A percentile compares a stretch with the other conserved stretches of the same genome.
Conservation (phyloP, 2,113 vertebrate species). For the Mystacornis crossleyi region DNA sequence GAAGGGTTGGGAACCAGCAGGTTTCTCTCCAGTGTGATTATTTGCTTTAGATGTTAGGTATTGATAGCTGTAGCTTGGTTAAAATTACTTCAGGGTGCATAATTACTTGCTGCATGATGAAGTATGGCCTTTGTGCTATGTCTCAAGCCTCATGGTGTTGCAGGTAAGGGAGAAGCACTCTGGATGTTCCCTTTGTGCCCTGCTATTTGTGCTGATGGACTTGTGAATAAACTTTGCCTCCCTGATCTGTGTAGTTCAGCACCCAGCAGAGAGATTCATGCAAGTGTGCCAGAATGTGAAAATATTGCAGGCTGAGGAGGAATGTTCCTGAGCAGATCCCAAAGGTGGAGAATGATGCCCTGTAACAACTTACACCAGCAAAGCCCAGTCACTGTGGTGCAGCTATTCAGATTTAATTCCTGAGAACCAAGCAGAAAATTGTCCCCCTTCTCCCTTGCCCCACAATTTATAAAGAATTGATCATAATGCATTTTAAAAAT, state of each 20-base stretch:
- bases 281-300: neutral
- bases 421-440: slow-evolving; percentile 5
- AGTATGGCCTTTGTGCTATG: neutral
- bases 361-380: neutral
- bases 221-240: neutral
- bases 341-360: neutral
- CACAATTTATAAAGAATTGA: neutral
- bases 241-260: neutral
- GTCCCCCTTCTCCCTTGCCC: neutral
- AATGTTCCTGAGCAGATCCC: neutral
- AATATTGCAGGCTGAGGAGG: neutral
- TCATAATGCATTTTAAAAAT: neutral
- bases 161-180: neutral
- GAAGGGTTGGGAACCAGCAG: neutral
- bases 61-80: neutral
- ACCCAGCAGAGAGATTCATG: neutral
- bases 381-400: neutral
- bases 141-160: neutral
- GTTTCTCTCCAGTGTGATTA: neutral
- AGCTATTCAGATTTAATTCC: neutral
- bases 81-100: neutral
- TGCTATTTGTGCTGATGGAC: neutral
- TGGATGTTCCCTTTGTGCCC: neutral
- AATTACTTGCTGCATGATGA: neutral
- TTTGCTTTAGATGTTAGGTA: neutral